These are phyloP conservation scores for Porites divaricata DNA, from an alignment of 92 coral and sea anemone species.

Conservation along the genomic window DNA sequence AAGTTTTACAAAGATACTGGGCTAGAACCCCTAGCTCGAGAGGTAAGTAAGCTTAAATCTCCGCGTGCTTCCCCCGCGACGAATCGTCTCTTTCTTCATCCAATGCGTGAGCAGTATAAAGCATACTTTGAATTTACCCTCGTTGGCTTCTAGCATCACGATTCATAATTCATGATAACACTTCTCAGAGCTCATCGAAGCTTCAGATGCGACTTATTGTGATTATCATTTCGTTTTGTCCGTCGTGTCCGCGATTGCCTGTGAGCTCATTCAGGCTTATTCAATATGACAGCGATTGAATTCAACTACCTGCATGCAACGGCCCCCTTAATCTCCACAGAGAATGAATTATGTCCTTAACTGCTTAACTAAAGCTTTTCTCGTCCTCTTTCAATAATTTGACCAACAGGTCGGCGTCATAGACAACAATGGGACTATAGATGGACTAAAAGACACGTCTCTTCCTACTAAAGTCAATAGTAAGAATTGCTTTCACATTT, in stretches of 20 bases:
- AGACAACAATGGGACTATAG: conserved; percentile 87
- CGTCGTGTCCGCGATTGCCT: background rate
- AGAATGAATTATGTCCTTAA: background rate
- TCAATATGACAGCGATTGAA: background rate
- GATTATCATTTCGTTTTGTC: background rate
- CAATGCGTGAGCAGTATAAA: conserved; percentile 5
- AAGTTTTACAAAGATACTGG: conserved; percentile 82
- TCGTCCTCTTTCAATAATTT: conserved; percentile 19
- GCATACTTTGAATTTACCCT: conserved; percentile 54
- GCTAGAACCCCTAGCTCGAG: conserved; percentile 77
- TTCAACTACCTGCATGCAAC: background rate
- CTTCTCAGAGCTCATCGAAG: conserved; percentile 32
- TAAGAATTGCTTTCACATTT: conserved; percentile 27
- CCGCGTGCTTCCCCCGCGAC: background rate
- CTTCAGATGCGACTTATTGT: background rate
- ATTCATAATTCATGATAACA: conserved; percentile 70
- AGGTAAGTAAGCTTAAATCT: conserved; percentile 52
- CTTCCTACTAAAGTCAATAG: conserved; percentile 52
- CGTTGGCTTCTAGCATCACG: conserved; percentile 42
- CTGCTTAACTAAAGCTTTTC: background rate
- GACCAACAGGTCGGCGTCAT: conserved; percentile 81
- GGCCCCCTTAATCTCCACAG: background rate
- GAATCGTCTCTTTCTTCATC: background rate
- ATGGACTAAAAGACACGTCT: conserved; percentile 62
- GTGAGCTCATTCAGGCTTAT: background rate